Evolutionary conservation across 2,888 invertebrate genomes (phyloP), one percentile per base, ranked within the genome.

Genomic region (Conops quadrifasciatus): DNA sequence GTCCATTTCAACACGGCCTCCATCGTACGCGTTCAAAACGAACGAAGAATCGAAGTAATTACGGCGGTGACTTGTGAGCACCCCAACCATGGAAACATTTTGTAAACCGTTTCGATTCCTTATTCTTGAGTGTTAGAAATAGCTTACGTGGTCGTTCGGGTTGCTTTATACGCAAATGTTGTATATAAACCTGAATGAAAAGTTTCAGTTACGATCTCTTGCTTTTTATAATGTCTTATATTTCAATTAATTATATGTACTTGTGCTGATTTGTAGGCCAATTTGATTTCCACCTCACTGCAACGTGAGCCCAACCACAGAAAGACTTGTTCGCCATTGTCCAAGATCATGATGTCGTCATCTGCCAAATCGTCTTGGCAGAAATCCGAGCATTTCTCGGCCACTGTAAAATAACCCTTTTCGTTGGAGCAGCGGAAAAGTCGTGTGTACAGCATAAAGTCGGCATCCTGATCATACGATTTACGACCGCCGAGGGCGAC

Each of bases 21-120:
- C 49, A 7, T 36, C 49, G 21, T 21, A 21, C 21, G 21, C 53
- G 11, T 9, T 58, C 19, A 13, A 59, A 28, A 45, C 47, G 21
- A 7, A n/a, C n/a, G n/a, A n/a, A n/a, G n/a, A 53, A 24, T 53
- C 2, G 26, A 28, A 58, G 2, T 58, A n/a, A 58, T 24, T 58
- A 21, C 15, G 58, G 58, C 3, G 58, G 58, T 58, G 58, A 79
- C 77, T 96, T 96, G 86, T 96, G 95, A 76, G 90, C 89, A 74
- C 96, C 94, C 99, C 99, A 99, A 71, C 97, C 99, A 84, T 99
- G 99, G 90, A 99, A 99, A 87, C 99, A 98, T 87, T 97, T 97
- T 74, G 94, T 94, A 87, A 99, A 99, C 80, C 96, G 89, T 79
- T 91, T 91, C 16, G 97, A 95, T 87, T 99, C 99, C 82, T 97